phyloP scores from a whole-genome alignment of 2,888 invertebrate species.

The Crioceris asparagi region DNA sequence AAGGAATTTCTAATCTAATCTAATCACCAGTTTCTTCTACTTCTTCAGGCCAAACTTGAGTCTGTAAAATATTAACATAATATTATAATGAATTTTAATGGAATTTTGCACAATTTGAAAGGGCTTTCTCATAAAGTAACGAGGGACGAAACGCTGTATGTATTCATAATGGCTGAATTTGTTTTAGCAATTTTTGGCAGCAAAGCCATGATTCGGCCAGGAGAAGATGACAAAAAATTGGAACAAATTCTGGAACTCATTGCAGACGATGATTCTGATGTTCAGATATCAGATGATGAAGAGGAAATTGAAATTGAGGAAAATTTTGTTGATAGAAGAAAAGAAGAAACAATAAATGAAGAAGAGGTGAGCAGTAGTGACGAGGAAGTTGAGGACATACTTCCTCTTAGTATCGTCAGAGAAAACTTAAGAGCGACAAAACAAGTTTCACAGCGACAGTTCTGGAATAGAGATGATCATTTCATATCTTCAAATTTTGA shows the following conservation, averaged over 20 bases:
- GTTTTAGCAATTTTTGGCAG: conserved; percentile 3
- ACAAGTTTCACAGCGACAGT: not conserved
- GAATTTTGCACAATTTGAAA: too few species aligned
- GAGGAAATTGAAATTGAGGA: not conserved
- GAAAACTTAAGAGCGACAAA: not conserved
- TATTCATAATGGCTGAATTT: too few species aligned
- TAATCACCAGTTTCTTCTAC: too few species aligned
- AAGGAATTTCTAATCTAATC: too few species aligned
- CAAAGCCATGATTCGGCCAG: not conserved
- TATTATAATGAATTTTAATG: too few species aligned
- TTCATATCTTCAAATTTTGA: conserved; percentile 1
- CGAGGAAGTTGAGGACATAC: not conserved
- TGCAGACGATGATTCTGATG: not conserved
- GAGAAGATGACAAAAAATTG: conserved; percentile 1
- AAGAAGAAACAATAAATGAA: not conserved
- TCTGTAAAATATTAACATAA: too few species aligned
- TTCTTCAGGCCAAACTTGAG: too few species aligned
- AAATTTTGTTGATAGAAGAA: not conserved
- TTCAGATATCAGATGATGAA: not conserved
- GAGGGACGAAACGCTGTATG: too few species aligned
- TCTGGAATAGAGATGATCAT: conserved; percentile 1
- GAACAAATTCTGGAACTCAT: not conserved
- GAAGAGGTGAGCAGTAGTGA: not conserved
- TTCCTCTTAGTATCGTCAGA: conserved; percentile 2
- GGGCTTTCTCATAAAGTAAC: too few species aligned